Evolutionary conservation across 2,888 invertebrate species (phyloP).

Genomic region (Parasteatoda lunata): DNA sequence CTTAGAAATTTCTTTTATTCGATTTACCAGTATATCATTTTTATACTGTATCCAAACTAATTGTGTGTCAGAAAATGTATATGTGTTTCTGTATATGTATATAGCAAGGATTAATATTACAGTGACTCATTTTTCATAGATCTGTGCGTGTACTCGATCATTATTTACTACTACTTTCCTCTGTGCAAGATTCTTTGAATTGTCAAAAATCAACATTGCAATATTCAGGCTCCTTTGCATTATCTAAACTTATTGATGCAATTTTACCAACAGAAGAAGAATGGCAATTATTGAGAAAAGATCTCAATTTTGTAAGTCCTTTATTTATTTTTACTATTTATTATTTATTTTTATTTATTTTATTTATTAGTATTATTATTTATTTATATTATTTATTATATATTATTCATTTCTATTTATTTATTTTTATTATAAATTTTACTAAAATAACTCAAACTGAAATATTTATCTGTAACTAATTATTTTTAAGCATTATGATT

Average conservation of each 20-base stretch:
- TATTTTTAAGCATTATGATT: no score
- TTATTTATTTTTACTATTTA: not conserved
- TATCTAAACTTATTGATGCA: conserved; percentile 19
- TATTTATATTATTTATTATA: not conserved
- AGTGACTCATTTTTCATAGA: not conserved
- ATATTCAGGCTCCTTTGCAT: conserved; percentile 11
- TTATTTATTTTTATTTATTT: not conserved
- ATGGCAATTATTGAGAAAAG: conserved; percentile 31
- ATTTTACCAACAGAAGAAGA: conserved; percentile 24
- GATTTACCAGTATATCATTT: no score
- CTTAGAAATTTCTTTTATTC: no score
- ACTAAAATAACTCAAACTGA: no score
- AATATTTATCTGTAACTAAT: no score
- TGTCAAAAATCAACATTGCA: conserved; percentile 13
- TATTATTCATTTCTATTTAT: not conserved
- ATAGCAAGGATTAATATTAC: no score
- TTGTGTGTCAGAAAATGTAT: no score
- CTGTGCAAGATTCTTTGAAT: conserved; percentile 2
- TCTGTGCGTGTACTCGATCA: conserved; percentile 4
- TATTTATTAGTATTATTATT: not conserved
- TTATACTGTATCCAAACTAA: no score
- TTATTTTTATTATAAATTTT: not conserved
- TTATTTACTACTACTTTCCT: conserved; percentile 5
- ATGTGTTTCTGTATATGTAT: no score
- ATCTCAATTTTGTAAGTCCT: conserved; percentile 23